These are phyloP conservation scores for Bombus sylvicola DNA, from an alignment of 1,140 invertebrate genomes.

Conservation along the genomic window DNA sequence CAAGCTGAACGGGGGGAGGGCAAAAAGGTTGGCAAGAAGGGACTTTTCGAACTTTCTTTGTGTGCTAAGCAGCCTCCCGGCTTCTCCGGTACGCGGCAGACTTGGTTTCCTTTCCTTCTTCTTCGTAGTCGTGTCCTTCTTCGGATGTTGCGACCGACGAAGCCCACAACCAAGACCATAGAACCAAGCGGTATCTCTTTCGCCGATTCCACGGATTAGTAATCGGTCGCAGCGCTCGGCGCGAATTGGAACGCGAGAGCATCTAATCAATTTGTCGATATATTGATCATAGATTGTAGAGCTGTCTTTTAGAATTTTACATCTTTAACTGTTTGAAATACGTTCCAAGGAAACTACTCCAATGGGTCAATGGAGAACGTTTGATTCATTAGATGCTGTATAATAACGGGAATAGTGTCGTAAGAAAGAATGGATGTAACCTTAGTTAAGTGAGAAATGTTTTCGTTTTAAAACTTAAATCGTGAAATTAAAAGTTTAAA, in stretches of 20 bases:
- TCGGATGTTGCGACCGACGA: slow-evolving; percentile 45
- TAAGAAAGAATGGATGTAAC: no score
- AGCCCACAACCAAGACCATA: slow-evolving; percentile 31
- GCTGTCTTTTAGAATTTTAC: not conserved
- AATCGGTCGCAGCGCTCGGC: slow-evolving; percentile 35
- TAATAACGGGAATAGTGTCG: no score
- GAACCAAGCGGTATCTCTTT: slow-evolving; percentile 48
- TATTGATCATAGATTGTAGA: no score
- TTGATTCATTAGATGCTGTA: no score
- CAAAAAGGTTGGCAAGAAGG: slow-evolving; percentile 71
- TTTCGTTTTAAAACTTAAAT: no score
- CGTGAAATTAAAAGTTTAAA: no score
- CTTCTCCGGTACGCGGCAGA: slow-evolving; percentile 46
- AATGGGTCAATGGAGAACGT: no score
- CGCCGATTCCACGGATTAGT: slow-evolving; percentile 49
- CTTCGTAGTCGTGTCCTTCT: slow-evolving; percentile 45
- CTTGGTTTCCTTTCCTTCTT: slow-evolving; percentile 42
- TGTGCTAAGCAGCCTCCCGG: slow-evolving; percentile 76
- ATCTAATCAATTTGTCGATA: not conserved
- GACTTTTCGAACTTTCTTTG: slow-evolving; percentile 77
- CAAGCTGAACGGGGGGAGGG: slow-evolving; percentile 47
- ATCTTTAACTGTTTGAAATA: not conserved
- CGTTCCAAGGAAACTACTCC: not conserved
- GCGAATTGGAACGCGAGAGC: slow-evolving; percentile 24
- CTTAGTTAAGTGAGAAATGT: no score